Conservation (phyloP, 2,888 invertebrate species). For the Alloplasta piceator region DNA sequence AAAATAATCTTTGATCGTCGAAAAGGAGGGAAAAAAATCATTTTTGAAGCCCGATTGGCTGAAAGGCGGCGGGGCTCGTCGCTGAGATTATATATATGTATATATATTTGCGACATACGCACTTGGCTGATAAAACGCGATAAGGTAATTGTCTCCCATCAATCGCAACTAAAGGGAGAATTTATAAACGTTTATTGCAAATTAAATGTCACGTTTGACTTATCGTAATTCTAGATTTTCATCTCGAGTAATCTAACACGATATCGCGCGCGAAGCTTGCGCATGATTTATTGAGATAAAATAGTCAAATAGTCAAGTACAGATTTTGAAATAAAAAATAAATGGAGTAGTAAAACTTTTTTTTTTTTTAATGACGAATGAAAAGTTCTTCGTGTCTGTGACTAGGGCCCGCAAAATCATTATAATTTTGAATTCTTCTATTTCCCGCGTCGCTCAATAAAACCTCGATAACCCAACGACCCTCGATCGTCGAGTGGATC, state of each 20-base stretch:
- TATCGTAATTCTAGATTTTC: neutral
- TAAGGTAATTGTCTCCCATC: slow-evolving; percentile 46
- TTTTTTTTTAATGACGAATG: neutral
- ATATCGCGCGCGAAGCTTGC: too few relatives aligned
- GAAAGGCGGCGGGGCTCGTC: slow-evolving; percentile 63
- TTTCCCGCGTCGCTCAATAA: slow-evolving; percentile 30
- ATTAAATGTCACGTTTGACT: neutral
- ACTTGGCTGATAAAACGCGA: slow-evolving; percentile 43
- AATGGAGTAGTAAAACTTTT: too few relatives aligned
- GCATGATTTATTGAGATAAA: too few relatives aligned
- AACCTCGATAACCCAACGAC: slow-evolving; percentile 56
- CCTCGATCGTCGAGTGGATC: slow-evolving; percentile 48
- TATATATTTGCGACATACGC: slow-evolving; percentile 44
- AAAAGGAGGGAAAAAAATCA: slow-evolving; percentile 31
- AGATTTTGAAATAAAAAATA: too few relatives aligned
- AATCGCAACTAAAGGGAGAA: slow-evolving; percentile 27
- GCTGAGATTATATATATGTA: neutral
- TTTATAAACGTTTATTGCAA: slow-evolving; percentile 29
- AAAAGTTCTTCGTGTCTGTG: neutral
- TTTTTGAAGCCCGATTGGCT: slow-evolving; percentile 44
- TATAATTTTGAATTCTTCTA: slow-evolving; percentile 42
- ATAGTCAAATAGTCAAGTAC: too few relatives aligned
- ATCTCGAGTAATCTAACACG: too few relatives aligned
- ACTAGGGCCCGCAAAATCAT: slow-evolving; percentile 17
- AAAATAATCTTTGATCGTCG: slow-evolving; percentile 12